Percentiles rank a stretch among this genome's conserved stretches.
Evolutionary conservation across 2,888 invertebrate species (phyloP).

Genomic region (Dicranocentrus wangi): DNA sequence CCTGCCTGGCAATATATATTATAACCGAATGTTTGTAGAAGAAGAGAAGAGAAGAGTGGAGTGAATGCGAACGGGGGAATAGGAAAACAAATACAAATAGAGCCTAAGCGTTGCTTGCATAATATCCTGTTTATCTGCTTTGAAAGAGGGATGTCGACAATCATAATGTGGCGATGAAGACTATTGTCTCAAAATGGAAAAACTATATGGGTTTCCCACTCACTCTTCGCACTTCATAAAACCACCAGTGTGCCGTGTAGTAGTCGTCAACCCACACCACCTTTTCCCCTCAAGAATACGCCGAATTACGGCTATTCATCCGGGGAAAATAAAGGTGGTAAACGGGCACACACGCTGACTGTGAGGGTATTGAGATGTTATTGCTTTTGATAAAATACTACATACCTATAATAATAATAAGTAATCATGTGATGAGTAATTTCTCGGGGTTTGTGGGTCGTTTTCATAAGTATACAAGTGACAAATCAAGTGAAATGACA

Average conservation of each 20-base stretch:
- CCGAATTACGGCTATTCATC: too few species aligned
- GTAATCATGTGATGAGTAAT: constrained; percentile 16
- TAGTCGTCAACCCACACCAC: too few species aligned
- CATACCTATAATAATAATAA: constrained; percentile 1
- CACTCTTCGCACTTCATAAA: too few species aligned
- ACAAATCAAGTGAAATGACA: not conserved
- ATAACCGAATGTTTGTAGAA: constrained; percentile 46
- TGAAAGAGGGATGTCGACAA: not conserved
- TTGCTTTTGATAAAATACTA: not conserved
- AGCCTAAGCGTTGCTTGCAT: constrained; percentile 44
- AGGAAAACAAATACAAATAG: constrained; percentile 55
- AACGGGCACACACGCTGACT: too few species aligned
- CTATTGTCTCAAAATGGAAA: not conserved
- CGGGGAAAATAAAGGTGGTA: too few species aligned
- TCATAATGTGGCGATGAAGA: not conserved
- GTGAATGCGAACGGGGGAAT: constrained; percentile 35
- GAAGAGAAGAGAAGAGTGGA: constrained; percentile 49
- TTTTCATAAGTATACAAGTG: not conserved
- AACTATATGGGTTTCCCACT: not conserved
- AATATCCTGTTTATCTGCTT: constrained; percentile 54
- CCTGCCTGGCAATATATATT: constrained; percentile 25
- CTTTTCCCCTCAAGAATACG: too few species aligned
- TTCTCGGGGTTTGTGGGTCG: not conserved
- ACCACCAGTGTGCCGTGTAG: too few species aligned
- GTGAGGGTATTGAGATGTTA: constrained; percentile 15